These are phyloP conservation scores for Choreutis nemorana DNA, from an alignment of 2,888 invertebrate genomes.

Conservation along the genomic window DNA sequence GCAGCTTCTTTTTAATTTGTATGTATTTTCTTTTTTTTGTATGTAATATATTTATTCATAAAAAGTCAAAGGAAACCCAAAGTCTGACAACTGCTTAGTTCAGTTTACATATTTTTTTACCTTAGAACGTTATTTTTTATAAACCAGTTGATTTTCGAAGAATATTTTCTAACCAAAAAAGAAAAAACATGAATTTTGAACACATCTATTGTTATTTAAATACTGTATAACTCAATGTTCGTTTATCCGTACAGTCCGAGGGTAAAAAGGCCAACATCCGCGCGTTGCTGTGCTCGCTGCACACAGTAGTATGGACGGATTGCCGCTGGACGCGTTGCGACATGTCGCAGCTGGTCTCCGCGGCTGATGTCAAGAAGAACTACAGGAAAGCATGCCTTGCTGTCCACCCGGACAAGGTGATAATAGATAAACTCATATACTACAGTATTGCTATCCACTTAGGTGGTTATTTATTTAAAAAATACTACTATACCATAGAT, in stretches of 20 bases:
- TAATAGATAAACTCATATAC: no score
- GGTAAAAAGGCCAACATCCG: conserved; percentile 97
- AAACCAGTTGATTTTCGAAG: no score
- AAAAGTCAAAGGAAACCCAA: neutral
- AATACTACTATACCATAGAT: no score
- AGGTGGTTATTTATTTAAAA: no score
- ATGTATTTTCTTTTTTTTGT: neutral
- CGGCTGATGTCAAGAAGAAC: conserved; percentile 94
- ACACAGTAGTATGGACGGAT: conserved; percentile 92
- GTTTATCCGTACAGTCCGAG: conserved; percentile 70
- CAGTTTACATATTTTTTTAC: neutral
- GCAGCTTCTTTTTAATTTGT: conserved; percentile 5
- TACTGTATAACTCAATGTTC: neutral
- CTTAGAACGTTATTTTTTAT: neutral
- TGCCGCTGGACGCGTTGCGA: conserved; percentile 93
- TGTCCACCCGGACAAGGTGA: conserved; percentile 98
- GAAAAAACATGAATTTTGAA: neutral
- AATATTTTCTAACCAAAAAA: no score
- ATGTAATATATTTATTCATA: neutral
- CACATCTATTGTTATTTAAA: neutral
- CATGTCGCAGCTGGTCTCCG: conserved; percentile 92
- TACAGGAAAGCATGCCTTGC: conserved; percentile 96
- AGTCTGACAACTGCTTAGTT: neutral
- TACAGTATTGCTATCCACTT: no score
- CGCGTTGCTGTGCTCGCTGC: conserved; percentile 92